Base-by-base conservation (phyloP, 2,888 invertebrate genomes). In the Athripsodes cinereus region DNA sequence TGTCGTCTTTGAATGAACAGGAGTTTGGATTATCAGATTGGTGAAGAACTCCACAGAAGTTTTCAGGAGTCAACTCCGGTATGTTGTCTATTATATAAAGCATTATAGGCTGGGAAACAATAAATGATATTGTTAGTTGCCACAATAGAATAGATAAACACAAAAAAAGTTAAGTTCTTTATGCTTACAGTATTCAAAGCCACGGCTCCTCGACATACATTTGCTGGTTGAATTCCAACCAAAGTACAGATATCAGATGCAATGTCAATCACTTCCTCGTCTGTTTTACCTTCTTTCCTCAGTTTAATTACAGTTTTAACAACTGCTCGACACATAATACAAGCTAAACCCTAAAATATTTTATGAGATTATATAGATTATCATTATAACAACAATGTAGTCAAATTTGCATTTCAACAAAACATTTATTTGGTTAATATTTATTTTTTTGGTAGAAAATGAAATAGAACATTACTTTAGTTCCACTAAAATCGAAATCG, bases 191-290 rank as follows among this genome's bases (percentile, higher is more conserved):
- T 10, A 26, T 26, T 26, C 5, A 10, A 6, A 26, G 74, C 72
- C 5, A 87, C 70, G 20, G 83, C 71, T 13, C 85, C 85, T 0
- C 69, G 66, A 66, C 90, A 90, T 5, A 88, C 83, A n/a, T 71
- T 71, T 6, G 74, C 69, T 1, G 75, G 74, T 66, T 85, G 80
- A 10, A 89, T 74, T 1, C 83, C 74, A 2, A 88, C 66, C 1
- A 70, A 64, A 1, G 70, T 68, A 64, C 90, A 90, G 0, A 86
- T 66, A 6, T 74, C 74, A 19, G 75, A 67, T 0, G 81, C 66
- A 0, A 74, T 66, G 40, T 40, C 16, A 13, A 40, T n/a, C 13
- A 40, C 3, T 5, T 16, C 16, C 40, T 40, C 40, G 3, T 13
- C 16, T 40, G 40, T 8, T 13, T 8, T 8, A 16, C 40, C 40